Conservation (phyloP, 53 echinoderm and acorn worm genomes). For the Holothuria scabra region DNA sequence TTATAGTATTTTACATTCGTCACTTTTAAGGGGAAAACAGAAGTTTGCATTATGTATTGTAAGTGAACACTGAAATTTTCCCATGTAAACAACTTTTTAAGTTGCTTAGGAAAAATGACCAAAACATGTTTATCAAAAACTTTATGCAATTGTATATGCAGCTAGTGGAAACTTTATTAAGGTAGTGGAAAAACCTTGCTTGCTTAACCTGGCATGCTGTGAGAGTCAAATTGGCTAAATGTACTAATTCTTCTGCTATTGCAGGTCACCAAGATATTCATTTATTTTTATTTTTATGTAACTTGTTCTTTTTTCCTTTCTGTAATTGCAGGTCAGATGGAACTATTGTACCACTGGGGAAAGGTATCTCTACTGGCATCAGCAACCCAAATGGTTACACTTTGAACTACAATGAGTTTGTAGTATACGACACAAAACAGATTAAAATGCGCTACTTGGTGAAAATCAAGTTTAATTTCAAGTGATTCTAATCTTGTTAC, state of each 20-base stretch:
- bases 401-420: slow-evolving; percentile 95
- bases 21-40: background rate
- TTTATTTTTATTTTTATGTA: too few relatives aligned
- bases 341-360: slow-evolving; percentile 80
- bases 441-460: slow-evolving; percentile 88
- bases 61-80: too few relatives aligned
- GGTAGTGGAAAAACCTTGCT: too few relatives aligned
- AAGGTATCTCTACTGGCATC: slow-evolving; percentile 70
- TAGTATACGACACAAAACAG: slow-evolving; percentile 89
- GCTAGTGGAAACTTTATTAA: too few relatives aligned
- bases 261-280: too few relatives aligned
- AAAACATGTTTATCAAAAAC: too few relatives aligned
- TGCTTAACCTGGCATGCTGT: too few relatives aligned
- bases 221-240: too few relatives aligned
- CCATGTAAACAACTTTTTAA: too few relatives aligned
- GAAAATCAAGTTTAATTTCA: slow-evolving; percentile 88
- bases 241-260: too few relatives aligned
- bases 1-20: background rate
- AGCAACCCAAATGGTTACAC: slow-evolving; percentile 93
- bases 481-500: slow-evolving; percentile 38
- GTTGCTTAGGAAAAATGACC: too few relatives aligned
- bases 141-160: too few relatives aligned
- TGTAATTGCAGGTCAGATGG: slow-evolving; percentile 85
- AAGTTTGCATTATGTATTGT: background rate
- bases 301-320: background rate